These are phyloP conservation scores for Drosophila parvula DNA, from an alignment of 1,140 invertebrate genomes.

Conservation along the genomic window DNA sequence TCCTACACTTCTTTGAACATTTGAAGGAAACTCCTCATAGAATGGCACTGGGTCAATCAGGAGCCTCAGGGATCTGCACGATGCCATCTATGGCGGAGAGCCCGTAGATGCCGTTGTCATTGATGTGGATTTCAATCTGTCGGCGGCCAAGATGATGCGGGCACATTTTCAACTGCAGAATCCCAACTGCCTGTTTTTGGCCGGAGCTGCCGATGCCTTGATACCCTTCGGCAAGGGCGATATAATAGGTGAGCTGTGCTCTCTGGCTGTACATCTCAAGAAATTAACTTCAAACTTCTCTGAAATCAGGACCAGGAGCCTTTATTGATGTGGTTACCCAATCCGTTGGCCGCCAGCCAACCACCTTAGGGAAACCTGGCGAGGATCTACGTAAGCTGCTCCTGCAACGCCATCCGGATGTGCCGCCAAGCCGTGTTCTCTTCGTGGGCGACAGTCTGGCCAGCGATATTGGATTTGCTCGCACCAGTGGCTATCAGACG, in stretches of 20 bases:
- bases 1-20: too few species aligned
- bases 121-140: conserved; percentile 85
- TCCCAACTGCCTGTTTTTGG: conserved; percentile 84
- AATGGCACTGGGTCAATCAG: conserved; percentile 78
- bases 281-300: not conserved
- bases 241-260: conserved; percentile 51
- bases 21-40: not conserved
- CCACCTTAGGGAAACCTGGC: conserved; percentile 86
- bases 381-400: conserved; percentile 83
- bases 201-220: conserved; percentile 84
- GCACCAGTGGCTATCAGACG: conserved; percentile 85
- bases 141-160: conserved; percentile 84
- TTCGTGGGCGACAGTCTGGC: conserved; percentile 87
- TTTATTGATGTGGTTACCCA: conserved; percentile 85
- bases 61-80: conserved; percentile 74
- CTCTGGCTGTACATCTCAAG: too few species aligned
- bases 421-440: conserved; percentile 85
- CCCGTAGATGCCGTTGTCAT: conserved; percentile 85
- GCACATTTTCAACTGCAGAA: conserved; percentile 84
- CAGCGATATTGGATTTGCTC: conserved; percentile 86
- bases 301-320: conserved; percentile 84
- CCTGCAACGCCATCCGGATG: conserved; percentile 81
- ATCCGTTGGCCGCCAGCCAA: conserved; percentile 84
- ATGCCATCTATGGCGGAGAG: conserved; percentile 80
- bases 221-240: conserved; percentile 83